Base-by-base conservation (phyloP, 2,888 invertebrate species). In the Ormia ochracea region DNA sequence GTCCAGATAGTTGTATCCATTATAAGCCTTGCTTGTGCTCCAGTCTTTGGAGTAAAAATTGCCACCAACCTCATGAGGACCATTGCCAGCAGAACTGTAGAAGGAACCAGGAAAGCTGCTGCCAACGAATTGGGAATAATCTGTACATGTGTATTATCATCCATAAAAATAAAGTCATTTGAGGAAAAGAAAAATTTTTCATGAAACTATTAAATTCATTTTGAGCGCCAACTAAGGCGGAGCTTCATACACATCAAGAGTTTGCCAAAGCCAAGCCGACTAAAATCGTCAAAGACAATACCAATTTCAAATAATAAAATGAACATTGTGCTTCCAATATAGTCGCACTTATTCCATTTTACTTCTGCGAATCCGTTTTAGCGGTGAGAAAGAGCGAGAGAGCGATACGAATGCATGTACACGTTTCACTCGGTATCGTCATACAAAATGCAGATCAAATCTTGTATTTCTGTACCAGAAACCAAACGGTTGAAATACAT, bases 91-190 rank as follows among this genome's bases (percentile, higher is more conserved):
- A 54, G 76, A 84, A 61, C 82, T 81, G 74, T 84, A 82, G 23
- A 82, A 80, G 82, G 85, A 82, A 78, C 84, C 83, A 61, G 86
- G 84, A 79, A 83, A 85, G 78, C 86, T 87, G 81, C 87, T 87
- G 77, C 88, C 89, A 82, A 87, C 83, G 81, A 89, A 88, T 66
- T 85, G 83, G 14, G 89, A 89, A 82, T 89, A 89, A 75, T 89
- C 89, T 87, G 83, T 19, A 66, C 45, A 43, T 19, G 75, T 6
- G 38, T 56, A 50, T 61, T 52, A 52, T 72, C 82, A 75, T 68
- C 75, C 76, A 43, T 52, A 48, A 38, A 26, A 61, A 50, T 31
- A 4, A 54, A 45, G 65, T 23, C 9, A 19, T 26, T 41, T 19
- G 56, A 23, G 6, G 14, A 36, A 31, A 58, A 69, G 4, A 19